phyloP scores from a whole-genome alignment of 2,888 invertebrate genomes.

The Oxystoma pomonae region DNA sequence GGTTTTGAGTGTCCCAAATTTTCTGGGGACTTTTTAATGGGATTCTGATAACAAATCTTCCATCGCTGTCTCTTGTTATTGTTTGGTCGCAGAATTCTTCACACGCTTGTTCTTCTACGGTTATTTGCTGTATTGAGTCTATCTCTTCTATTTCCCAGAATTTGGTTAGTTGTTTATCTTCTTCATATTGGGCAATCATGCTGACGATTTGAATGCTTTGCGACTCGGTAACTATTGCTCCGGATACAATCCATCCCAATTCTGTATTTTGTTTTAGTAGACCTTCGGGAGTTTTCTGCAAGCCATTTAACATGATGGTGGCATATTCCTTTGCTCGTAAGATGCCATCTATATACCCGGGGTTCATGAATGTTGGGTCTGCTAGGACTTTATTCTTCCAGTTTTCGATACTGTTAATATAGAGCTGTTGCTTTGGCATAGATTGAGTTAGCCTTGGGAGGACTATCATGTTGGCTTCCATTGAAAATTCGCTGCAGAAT shows the following conservation, averaged over 20 bases:
- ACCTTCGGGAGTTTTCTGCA: not conserved
- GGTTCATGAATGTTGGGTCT: conserved; percentile 1
- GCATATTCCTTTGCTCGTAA: conserved; percentile 5
- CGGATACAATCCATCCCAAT: conserved; percentile 6
- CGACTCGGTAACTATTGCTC: not conserved
- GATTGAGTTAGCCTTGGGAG: not conserved
- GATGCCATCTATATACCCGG: not conserved
- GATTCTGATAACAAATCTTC: too few relatives aligned
- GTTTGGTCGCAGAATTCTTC: conserved; percentile 12
- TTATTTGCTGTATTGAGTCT: not conserved
- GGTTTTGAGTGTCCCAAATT: too few relatives aligned
- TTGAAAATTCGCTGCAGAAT: not conserved
- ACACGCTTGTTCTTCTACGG: conserved; percentile 16
- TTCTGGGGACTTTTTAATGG: too few relatives aligned
- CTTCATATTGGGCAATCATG: not conserved
- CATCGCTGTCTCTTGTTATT: conserved; percentile 10
- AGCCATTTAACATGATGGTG: not conserved
- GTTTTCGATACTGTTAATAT: not conserved
- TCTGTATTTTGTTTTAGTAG: conserved; percentile 1
- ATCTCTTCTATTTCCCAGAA: not conserved
- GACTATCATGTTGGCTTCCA: not conserved
- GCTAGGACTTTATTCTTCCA: not conserved
- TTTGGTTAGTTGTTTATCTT: not conserved
- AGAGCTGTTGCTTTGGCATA: not conserved
- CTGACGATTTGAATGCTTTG: not conserved